Conservation (phyloP, 2,113 vertebrate genomes). For the Paratilapia polleni region DNA sequence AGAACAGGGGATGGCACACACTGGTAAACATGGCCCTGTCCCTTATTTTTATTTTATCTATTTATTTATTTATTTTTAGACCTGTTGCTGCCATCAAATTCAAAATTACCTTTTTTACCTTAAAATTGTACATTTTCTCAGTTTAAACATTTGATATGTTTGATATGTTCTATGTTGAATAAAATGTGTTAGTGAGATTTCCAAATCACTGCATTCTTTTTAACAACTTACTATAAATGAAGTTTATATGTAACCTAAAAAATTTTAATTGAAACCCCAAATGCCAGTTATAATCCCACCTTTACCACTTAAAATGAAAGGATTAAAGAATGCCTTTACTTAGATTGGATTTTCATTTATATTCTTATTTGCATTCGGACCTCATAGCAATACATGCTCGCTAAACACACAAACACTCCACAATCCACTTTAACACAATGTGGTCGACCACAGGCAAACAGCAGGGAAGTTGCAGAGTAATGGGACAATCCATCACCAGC, state of each 20-base stretch:
- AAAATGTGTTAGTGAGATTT: no score
- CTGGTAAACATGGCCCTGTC: no score
- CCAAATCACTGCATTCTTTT: no score
- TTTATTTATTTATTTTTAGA: no score
- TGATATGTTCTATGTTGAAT: no score
- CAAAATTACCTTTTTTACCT: no score
- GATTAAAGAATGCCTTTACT: background rate
- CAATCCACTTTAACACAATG: slow-evolving; percentile 55
- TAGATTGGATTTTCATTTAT: background rate
- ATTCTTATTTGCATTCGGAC: slow-evolving; percentile 1
- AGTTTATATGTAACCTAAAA: background rate
- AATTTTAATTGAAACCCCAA: background rate
- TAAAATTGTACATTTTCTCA: no score
- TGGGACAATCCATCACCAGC: slow-evolving; percentile 76
- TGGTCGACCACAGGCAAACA: slow-evolving; percentile 66
- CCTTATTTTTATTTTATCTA: no score
- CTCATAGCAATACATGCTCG: background rate
- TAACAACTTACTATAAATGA: background rate
- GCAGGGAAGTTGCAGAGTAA: slow-evolving; percentile 72
- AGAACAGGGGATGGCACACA: no score
- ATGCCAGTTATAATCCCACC: background rate
- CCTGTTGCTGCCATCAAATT: no score
- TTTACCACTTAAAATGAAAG: background rate
- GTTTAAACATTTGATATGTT: no score
- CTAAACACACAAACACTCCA: slow-evolving; percentile 20